Percentiles rank a stretch among this genome's conserved stretches.
These are phyloP conservation scores for Eulithis prunata DNA, from an alignment of 2,888 invertebrate genomes.

Conservation along the genomic window DNA sequence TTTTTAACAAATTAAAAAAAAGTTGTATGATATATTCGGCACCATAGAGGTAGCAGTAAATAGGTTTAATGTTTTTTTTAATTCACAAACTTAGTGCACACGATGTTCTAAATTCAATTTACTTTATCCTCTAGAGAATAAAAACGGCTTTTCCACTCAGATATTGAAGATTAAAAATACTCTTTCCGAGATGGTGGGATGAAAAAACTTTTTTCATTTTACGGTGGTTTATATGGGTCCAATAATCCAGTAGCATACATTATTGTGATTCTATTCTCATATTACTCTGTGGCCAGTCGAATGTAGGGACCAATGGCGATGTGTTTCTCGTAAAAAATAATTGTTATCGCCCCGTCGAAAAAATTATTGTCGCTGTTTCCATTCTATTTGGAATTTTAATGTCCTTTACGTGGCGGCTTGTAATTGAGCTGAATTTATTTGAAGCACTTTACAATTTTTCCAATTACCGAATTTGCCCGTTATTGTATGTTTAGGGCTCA, in stretches of 20 bases:
- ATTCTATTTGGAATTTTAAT: constrained; percentile 45
- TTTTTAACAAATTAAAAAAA: too few relatives aligned
- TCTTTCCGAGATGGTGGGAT: too few relatives aligned
- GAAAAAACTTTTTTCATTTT: too few relatives aligned
- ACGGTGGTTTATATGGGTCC: too few relatives aligned
- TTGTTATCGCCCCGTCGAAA: constrained; percentile 46
- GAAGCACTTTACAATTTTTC: constrained; percentile 24
- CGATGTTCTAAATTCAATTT: too few relatives aligned
- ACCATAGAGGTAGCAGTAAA: too few relatives aligned
- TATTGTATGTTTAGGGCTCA: constrained; percentile 23
- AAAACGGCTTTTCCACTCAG: too few relatives aligned
- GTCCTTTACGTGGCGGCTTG: constrained; percentile 39
- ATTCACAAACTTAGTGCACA: too few relatives aligned
- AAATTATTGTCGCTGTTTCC: constrained; percentile 36
- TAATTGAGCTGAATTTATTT: constrained; percentile 44
- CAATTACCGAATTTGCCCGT: constrained; percentile 21
- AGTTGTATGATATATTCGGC: too few relatives aligned
- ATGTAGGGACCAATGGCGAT: constrained; percentile 22
- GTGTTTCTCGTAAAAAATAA: constrained; percentile 49
- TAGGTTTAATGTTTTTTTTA: too few relatives aligned
- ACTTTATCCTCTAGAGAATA: too few relatives aligned
- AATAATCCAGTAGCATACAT: constrained; percentile 8
- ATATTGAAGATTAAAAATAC: too few relatives aligned
- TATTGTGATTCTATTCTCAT: constrained; percentile 9
- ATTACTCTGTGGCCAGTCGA: constrained; percentile 6